Evolutionary conservation across 1,140 invertebrate genomes (phyloP), one percentile per base, ranked within the genome.

Genomic region (Cepaea nemoralis): DNA sequence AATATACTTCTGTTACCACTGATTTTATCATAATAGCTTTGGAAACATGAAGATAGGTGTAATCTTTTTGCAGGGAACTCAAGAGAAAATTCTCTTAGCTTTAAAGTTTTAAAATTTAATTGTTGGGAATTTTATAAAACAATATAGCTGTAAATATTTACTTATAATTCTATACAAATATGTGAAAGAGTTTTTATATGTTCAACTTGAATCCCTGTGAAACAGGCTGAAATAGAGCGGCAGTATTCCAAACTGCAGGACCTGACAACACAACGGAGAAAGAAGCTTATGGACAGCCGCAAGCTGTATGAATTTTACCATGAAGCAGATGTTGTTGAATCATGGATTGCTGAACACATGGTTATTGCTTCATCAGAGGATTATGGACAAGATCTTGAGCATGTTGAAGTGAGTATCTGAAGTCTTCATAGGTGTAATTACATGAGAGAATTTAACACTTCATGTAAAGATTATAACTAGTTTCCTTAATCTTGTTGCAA

Each of bases 301-400:
- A 97, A 99, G 92, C 97, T 99, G 63, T 98, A 99, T 92, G 94
- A 98, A 71, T 99, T 99, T 94, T 97, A 99, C 92, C 94, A 97
- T 66, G 98, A 99, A 90, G 97, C 98, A 59, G 98, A 99, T 89
- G 98, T 99, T 90, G 99, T 98, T 12, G 97, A 97, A 90, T 97
- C 98, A 92, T 99, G 98, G 98, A 99, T 99, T 89, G 94, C 96
- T 19, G 98, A 99, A 92, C 99, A 99, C 92, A 97, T 98, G 81
- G 96, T 98, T 85, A 97, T 97, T 10, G 93, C 99, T 70, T 96
- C 97, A 86, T 98, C 97, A 86, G 97, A 99, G 86, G 98, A 99
- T 92, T 94, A 98, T 63, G 98, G 98, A 40, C 96, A 97, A 88
- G 98, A 99, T 93, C 92, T 99, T 86, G 94, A 98, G 77, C 98